Evolutionary conservation across 2,888 invertebrate genomes (phyloP), one percentile per base, ranked within the genome.

Genomic region (Metopia argyrocephala): DNA sequence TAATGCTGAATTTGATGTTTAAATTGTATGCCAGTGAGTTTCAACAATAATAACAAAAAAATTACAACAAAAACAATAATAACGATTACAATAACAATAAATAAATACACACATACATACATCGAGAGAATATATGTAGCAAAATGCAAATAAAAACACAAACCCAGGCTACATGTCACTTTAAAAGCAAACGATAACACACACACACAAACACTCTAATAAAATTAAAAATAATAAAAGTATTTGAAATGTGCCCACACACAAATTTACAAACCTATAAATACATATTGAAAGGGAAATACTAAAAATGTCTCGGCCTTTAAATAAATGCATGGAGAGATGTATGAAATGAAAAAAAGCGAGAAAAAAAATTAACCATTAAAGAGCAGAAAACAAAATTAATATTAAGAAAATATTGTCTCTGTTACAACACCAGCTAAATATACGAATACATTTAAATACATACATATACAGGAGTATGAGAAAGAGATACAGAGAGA

Each of bases 101-200:
- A 38, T 15, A 38, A 0, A 38, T 12, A 38, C 2, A 2, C 1
- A 1, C 38, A 6, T 31, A 20, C 38, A 38, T 4, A 5, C n/a
- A 27, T 59, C n/a, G 50, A 48, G 27, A n/a, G 21, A 12, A 69
- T n/a, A n/a, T n/a, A n/a, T n/a, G n/a, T n/a, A n/a, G n/a, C n/a
- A 28, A 66, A 56, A 74, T 69, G 68, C 68, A 68, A 74, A 69
- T 74, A 69, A 79, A 78, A 78, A 74, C 70, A 78, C 78, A 70
- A 78, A 74, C 70, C 74, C 78, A 70, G 78, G 65, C 81, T 78
- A 74, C 65, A 74, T 78, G 74, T 81, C 78, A 81, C 78, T 81
- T 78, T 75, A 70, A 78, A 78, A 78, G 81, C 78, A 81, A 81
- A 81, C 78, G 81, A 81, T 74, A 75, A 78, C 74, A 78, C 74